phyloP scores from a whole-genome alignment of 2,888 invertebrate species.

The Hyles lineata region DNA sequence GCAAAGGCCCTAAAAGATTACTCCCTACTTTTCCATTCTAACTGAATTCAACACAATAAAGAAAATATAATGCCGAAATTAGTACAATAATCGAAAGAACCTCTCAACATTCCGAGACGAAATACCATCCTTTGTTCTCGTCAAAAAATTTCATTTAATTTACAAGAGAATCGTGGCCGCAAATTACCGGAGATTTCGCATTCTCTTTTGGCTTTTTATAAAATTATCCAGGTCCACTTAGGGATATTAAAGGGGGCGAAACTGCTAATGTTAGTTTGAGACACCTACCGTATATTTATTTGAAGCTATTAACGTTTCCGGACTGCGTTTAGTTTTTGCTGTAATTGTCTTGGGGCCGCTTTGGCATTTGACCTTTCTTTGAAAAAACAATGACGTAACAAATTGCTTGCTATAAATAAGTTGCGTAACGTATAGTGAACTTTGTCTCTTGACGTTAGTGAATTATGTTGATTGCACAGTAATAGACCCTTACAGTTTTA shows the following conservation, averaged over 20 bases:
- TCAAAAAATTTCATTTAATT: conserved; percentile 79
- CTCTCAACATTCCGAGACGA: conserved; percentile 46
- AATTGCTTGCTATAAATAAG: conserved; percentile 9
- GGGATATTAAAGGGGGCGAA: conserved; percentile 76
- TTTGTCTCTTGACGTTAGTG: no score
- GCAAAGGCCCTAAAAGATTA: conserved; percentile 23
- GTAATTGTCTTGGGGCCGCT: conserved; percentile 40
- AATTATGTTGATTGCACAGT: no score
- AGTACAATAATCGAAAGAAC: conserved; percentile 48
- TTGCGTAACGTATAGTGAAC: background rate
- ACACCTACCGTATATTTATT: conserved; percentile 50
- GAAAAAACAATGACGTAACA: conserved; percentile 16
- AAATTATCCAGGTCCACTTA: conserved; percentile 81
- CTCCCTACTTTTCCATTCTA: conserved; percentile 12
- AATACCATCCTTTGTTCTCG: conserved; percentile 59
- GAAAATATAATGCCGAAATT: conserved; percentile 42
- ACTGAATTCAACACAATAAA: conserved; percentile 22
- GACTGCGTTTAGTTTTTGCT: conserved; percentile 32
- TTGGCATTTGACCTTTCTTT: conserved; percentile 10
- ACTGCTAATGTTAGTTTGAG: conserved; percentile 61
- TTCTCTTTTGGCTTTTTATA: conserved; percentile 70
- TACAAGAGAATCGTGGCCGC: conserved; percentile 72
- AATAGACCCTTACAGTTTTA: no score
- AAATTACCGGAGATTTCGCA: conserved; percentile 73
- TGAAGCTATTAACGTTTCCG: conserved; percentile 36